Percentiles rank a stretch among this genome's conserved stretches.
Evolutionary conservation across 2,797 vertebrate species (phyloP).

Genomic region (Cercopithecus neglectus): DNA sequence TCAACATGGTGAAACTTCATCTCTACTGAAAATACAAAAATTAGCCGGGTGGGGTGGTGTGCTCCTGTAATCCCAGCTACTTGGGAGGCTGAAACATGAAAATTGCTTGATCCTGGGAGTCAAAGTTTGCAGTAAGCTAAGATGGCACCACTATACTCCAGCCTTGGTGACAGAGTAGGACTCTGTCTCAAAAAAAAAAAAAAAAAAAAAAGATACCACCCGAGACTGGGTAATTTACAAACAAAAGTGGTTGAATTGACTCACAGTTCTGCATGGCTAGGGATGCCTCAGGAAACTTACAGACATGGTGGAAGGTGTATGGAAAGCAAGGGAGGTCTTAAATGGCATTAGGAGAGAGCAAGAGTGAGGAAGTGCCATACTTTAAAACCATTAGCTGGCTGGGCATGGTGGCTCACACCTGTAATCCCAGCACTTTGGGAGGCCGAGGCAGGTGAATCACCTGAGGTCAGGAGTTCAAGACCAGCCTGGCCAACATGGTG

Average conservation of each 20-base stretch:
- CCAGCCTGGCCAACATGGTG: no score
- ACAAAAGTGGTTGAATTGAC: neutral
- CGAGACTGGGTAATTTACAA: neutral
- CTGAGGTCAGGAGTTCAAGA: no score
- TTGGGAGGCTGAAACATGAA: neutral
- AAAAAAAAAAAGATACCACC: neutral
- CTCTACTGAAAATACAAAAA: neutral
- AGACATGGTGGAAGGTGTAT: neutral
- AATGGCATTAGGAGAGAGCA: neutral
- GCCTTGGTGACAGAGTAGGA: neutral
- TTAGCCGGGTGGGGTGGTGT: accelerated
- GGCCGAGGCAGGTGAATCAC: no score
- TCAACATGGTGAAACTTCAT: neutral
- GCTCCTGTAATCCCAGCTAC: neutral
- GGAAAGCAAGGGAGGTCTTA: neutral
- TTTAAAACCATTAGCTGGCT: neutral
- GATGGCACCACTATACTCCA: neutral
- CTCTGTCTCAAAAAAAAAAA: neutral
- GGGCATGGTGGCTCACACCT: no score
- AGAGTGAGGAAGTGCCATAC: neutral
- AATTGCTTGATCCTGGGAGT: neutral
- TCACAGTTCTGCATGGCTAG: neutral
- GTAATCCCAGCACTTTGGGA: no score
- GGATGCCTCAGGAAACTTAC: neutral
- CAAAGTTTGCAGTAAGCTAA: neutral